Conservation (phyloP, 2,888 invertebrate species). For the Disparrhopalites patrizii region DNA sequence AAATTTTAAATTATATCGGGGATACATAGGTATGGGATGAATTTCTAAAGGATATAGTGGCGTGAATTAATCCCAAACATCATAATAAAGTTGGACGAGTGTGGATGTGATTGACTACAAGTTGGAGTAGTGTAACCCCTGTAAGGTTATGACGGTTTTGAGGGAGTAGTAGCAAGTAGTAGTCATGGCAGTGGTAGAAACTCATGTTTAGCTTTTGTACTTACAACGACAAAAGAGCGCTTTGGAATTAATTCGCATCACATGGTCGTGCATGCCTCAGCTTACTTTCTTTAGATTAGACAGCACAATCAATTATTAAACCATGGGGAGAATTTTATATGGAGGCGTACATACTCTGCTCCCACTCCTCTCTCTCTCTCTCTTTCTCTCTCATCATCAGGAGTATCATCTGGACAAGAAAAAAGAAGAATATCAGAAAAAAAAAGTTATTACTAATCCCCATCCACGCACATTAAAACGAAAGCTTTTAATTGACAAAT, state of each 20-base stretch:
- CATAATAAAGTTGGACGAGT: slow-evolving; percentile 15
- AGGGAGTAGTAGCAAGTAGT: no score
- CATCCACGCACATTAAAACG: no score
- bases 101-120: slow-evolving; percentile 20
- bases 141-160: neutral
- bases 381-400: no score
- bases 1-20: no score
- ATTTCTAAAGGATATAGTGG: no score
- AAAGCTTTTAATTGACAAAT: no score
- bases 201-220: slow-evolving; percentile 6
- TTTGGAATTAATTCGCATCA: slow-evolving; percentile 18
- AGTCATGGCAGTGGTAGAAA: neutral
- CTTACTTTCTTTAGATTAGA: slow-evolving; percentile 1
- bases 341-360: neutral
- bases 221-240: neutral
- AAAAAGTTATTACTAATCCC: no score
- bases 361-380: no score
- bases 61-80: slow-evolving; percentile 15
- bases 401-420: no score
- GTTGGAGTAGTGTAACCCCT: slow-evolving; percentile 10
- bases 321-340: no score
- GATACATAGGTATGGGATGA: neutral
- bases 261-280: slow-evolving; percentile 3
- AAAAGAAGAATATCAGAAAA: no score
- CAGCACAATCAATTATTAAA: neutral